Evolutionary conservation across 2,797 vertebrate species (phyloP), one percentile per base, ranked within the genome.

Genomic region (Leptatherina wallacei): DNA sequence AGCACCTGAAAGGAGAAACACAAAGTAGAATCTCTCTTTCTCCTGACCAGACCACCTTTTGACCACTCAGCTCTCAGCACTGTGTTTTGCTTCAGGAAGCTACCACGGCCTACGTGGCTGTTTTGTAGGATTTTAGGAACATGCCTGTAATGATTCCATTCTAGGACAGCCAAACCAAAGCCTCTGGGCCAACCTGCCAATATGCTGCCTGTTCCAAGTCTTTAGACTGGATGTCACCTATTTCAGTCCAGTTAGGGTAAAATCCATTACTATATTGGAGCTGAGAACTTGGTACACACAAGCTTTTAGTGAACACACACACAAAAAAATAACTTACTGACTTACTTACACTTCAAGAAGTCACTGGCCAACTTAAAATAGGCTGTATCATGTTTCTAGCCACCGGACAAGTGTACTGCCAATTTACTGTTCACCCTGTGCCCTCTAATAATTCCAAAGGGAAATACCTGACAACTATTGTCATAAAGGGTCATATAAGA

Each of bases 1-100:
- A 78, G 73, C 73, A 77, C 80, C 49, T 66, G 79, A 81, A 79
- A 82, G 70, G 29, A 40, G 42, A 61, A 71, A 71, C 22, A 24
- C 76, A 78, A 67, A 70, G 69, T 70, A 49, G 33, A 51, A 72
- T 30, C 57, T 33, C 70, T 65, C 55, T 65, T 73, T 64, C 65
- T 77, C 40, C 56, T 54, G 58, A 51, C 68, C 60, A 2, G 61
- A 60, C 54, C 67, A 51, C 51, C 60, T 63, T 82, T 63, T 71
- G 20, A 63, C 29, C 58, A 22, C 75, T 84, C 40, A 61, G 58
- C 71, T 69, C 75, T 35, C 60, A 54, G 66, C 54, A 75, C 54
- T 18, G 61, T 4, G 1, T 58, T 54, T 67, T n/a, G 44, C 71
- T 73, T 42, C 14, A 35, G 65, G 63, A 66, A 1, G 24, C 51